Evolutionary conservation across 1,140 invertebrate genomes (phyloP), one percentile per base, ranked within the genome.

Genomic region (Euwallacea fornicatus): DNA sequence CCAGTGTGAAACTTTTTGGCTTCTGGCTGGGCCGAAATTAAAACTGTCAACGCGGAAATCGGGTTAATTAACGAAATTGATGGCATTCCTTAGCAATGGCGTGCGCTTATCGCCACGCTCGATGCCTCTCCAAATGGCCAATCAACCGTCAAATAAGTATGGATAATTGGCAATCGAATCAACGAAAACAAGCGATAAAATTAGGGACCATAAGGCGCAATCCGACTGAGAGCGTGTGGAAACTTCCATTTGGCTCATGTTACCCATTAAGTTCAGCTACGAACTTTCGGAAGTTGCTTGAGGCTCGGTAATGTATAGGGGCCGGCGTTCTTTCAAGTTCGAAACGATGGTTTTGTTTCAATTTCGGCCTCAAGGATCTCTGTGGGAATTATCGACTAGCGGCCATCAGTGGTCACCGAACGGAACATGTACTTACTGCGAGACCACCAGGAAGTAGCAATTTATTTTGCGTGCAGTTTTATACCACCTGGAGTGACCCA

Each of bases 11-110:
- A 50, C 21, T 33, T 50, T 50, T 50, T 50, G 46, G 46, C 46
- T 11, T 50, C 9, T 11, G 13, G 13, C 46, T 50, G 9, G 16
- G 21, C 42, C 42, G 42, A 65, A 65, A 65, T 54, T 65, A 65
- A 65, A 65, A 13, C 63, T 53, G 63, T 65, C 53, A 21, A 11
- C 61, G 21, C 63, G 11, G 63, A 65, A 55, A 41, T 54, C 63
- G 63, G 63, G 8, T 11, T 11, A 64, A 64, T 64, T 64, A 64
- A 64, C 46, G 46, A 64, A 65, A 65, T 65, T 65, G 44, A 65
- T 65, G 16, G 63, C 63, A 65, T 65, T 65, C 63, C 63, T 50
- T 50, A 50, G 46, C 46, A 10, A 50, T 50, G 9, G 13, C 21
- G 21, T 33, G 21, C 46, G 46, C 46, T 50, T 50, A 50, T 50